Percentiles rank a stretch among this genome's conserved stretches.
Evolutionary conservation across 2,797 vertebrate species (phyloP).

Genomic region (Carapus acus): DNA sequence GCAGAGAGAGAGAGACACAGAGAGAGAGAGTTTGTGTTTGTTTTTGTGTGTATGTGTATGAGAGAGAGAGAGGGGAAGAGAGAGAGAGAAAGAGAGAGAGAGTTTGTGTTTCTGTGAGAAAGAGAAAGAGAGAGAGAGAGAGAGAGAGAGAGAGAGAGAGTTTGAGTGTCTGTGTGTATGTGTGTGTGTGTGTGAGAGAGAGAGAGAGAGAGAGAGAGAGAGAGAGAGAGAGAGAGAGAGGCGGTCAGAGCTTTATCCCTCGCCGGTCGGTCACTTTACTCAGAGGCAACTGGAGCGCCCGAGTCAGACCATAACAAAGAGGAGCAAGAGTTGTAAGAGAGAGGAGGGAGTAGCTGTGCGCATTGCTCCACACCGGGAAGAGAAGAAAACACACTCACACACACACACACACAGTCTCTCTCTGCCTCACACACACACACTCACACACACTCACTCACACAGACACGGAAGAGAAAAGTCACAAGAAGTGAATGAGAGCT

Average conservation of each 20-base stretch:
- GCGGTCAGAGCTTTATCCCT: slow-evolving; percentile 51
- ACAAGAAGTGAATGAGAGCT: slow-evolving; percentile 36
- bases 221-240: slow-evolving; percentile 9
- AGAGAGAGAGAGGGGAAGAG: slow-evolving; percentile 10
- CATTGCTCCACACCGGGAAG: slow-evolving; percentile 47
- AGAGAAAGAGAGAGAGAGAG: slow-evolving; percentile 10
- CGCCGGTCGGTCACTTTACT: slow-evolving; percentile 55
- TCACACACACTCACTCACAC: slow-evolving; percentile 6
- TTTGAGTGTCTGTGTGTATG: no score
- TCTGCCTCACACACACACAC: no score
- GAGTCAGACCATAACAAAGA: slow-evolving; percentile 39
- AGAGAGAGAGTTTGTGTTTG: slow-evolving; percentile 9
- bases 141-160: slow-evolving; percentile 9
- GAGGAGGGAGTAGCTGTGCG: slow-evolving; percentile 25
- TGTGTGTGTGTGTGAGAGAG: no score
- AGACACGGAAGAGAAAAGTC: slow-evolving; percentile 61
- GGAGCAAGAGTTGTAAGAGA: slow-evolving; percentile 16
- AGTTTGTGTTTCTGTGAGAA: no score
- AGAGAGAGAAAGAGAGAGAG: slow-evolving; percentile 9
- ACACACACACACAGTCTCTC: not conserved
- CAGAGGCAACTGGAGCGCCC: slow-evolving; percentile 47
- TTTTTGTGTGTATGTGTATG: no score
- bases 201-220: slow-evolving; percentile 10
- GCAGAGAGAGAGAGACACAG: slow-evolving; percentile 9
- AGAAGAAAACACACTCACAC: slow-evolving; percentile 24